These are phyloP conservation scores for Pediacus dermestoides DNA, from an alignment of 2,888 invertebrate genomes.

Conservation along the genomic window DNA sequence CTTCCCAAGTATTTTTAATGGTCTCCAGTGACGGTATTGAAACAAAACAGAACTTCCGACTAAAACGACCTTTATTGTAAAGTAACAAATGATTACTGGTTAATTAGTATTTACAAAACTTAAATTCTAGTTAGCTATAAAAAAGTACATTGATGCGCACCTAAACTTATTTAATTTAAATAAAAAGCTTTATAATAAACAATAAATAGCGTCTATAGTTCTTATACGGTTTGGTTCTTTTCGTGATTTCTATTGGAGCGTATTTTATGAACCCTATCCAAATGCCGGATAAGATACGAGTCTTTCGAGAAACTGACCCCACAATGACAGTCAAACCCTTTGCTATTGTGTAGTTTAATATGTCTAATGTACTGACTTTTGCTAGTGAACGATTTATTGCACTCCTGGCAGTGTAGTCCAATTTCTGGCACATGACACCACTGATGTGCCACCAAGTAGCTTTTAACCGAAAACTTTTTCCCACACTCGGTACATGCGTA, in stretches of 20 bases:
- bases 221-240: too few relatives aligned
- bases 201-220: neutral
- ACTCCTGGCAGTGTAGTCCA: slow-evolving; percentile 67
- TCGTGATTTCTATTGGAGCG: too few relatives aligned
- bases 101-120: slow-evolving; percentile 5
- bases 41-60: too few relatives aligned
- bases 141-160: neutral
- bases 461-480: slow-evolving; percentile 77
- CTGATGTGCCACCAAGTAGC: slow-evolving; percentile 75
- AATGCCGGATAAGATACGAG: slow-evolving; percentile 74
- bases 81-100: slow-evolving; percentile 3
- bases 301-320: slow-evolving; percentile 72
- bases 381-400: slow-evolving; percentile 70
- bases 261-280: slow-evolving; percentile 68
- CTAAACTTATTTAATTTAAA: slow-evolving; percentile 2
- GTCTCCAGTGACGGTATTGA: too few relatives aligned
- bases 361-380: slow-evolving; percentile 74
- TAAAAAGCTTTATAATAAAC: neutral
- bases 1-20: too few relatives aligned
- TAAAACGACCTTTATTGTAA: too few relatives aligned
- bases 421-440: slow-evolving; percentile 77
- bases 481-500: slow-evolving; percentile 77
- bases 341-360: slow-evolving; percentile 69
- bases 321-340: slow-evolving; percentile 72
- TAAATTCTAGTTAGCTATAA: neutral